These are phyloP conservation scores for Lineus longissimus DNA, from an alignment of 1,140 invertebrate genomes.

Conservation along the genomic window DNA sequence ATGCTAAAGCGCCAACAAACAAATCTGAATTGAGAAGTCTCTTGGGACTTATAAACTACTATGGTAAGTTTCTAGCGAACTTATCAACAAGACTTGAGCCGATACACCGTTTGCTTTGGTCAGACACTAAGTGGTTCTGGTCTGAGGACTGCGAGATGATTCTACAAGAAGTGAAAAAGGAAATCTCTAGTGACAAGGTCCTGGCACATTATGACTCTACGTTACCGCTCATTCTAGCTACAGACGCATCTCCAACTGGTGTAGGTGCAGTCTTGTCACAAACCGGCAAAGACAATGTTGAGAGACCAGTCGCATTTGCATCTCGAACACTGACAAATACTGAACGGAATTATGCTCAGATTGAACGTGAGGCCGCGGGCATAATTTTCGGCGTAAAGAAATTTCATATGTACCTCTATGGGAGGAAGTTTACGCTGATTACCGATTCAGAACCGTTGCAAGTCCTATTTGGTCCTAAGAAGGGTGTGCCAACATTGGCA, in stretches of 20 bases:
- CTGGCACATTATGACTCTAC: conserved; percentile 18
- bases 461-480: conserved; percentile 42
- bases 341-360: conserved; percentile 49
- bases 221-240: conserved; percentile 8
- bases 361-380: conserved; percentile 53
- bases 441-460: conserved; percentile 47
- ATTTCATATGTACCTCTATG: conserved; percentile 53
- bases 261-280: conserved; percentile 26
- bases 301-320: conserved; percentile 45
- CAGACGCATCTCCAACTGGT: conserved; percentile 16
- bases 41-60: conserved; percentile 19
- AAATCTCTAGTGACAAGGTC: conserved; percentile 7
- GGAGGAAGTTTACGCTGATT: conserved; percentile 29
- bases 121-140: conserved; percentile 17
- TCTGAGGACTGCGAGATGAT: conserved; percentile 6
- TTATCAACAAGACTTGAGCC: conserved; percentile 12
- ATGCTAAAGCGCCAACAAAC: conserved; percentile 29
- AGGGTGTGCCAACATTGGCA: conserved; percentile 36
- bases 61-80: conserved; percentile 18
- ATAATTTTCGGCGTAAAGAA: conserved; percentile 45
- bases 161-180: conserved; percentile 10
- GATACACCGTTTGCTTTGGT: conserved; percentile 13
- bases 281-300: conserved; percentile 11
- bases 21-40: not conserved
- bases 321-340: conserved; percentile 40